These are phyloP conservation scores for Nicator chloris DNA, from an alignment of 2,113 vertebrate species.

Conservation along the genomic window DNA sequence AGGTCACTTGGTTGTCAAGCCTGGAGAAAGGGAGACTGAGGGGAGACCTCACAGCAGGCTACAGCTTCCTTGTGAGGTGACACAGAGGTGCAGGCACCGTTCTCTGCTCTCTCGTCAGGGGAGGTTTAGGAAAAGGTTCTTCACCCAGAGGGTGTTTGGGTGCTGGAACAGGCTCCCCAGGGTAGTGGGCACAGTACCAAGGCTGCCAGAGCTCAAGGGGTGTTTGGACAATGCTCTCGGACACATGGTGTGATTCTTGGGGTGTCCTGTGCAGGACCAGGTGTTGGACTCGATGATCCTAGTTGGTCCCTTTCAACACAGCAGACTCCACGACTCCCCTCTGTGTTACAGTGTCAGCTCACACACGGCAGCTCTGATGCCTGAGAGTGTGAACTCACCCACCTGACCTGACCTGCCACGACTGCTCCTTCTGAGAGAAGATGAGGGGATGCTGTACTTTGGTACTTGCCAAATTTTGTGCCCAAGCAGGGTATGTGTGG, in stretches of 20 bases:
- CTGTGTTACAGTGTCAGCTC: too few relatives aligned
- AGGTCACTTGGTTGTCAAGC: neutral
- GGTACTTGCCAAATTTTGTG: neutral
- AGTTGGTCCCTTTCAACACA: neutral
- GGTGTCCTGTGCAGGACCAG: neutral
- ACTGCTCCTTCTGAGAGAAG: neutral
- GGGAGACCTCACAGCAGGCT: neutral
- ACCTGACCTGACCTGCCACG: neutral
- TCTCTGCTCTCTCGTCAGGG: neutral
- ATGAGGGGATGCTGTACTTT: neutral
- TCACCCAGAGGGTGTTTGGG: accelerated
- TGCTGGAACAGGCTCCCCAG: neutral
- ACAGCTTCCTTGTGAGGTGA: neutral
- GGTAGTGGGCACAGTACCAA: neutral
- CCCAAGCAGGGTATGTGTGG: accelerated
- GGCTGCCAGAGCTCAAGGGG: neutral
- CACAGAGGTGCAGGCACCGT: neutral
- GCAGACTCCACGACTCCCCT: neutral
- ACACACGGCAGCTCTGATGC: neutral
- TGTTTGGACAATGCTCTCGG: neutral
- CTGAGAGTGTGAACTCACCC: too few relatives aligned
- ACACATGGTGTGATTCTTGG: neutral
- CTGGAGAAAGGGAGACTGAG: neutral
- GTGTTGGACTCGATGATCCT: neutral
- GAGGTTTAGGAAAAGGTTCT: neutral